phyloP scores from a whole-genome alignment of 2,888 invertebrate genomes.

The Euproctis similis region DNA sequence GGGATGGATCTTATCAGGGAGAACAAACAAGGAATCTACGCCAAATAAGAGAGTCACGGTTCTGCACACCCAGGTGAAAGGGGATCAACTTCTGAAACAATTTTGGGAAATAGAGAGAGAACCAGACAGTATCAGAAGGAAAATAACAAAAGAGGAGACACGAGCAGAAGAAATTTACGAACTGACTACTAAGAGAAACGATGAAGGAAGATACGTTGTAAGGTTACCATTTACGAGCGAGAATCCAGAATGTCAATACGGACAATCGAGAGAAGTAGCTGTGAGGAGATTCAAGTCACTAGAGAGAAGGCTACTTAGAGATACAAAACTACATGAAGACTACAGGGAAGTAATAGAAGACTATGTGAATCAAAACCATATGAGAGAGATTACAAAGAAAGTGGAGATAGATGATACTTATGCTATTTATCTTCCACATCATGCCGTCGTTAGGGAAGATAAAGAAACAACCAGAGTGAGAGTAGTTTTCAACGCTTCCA shows the following conservation, averaged over 20 bases:
- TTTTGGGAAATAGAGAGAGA: no score
- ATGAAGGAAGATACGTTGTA: no score
- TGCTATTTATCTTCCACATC: slow-evolving; percentile 5
- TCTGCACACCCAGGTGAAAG: no score
- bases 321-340: not conserved
- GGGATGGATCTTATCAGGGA: no score
- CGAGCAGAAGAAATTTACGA: no score
- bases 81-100: no score
- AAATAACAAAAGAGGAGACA: no score
- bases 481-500: slow-evolving; percentile 7
- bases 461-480: slow-evolving; percentile 7
- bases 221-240: no score
- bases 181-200: no score
- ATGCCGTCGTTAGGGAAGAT: slow-evolving; percentile 3
- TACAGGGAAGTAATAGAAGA: not conserved
- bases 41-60: no score
- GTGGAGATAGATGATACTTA: slow-evolving; percentile 1
- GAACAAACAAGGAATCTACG: no score
- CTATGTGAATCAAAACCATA: not conserved
- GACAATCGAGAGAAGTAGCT: not conserved
- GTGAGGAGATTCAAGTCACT: not conserved
- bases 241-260: not conserved
- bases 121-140: no score
- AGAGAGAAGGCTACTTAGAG: not conserved
- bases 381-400: slow-evolving; percentile 11